Percentiles rank a stretch among this genome's conserved stretches.
phyloP scores from a whole-genome alignment of 2,113 vertebrate species.

The Colinus virginianus region DNA sequence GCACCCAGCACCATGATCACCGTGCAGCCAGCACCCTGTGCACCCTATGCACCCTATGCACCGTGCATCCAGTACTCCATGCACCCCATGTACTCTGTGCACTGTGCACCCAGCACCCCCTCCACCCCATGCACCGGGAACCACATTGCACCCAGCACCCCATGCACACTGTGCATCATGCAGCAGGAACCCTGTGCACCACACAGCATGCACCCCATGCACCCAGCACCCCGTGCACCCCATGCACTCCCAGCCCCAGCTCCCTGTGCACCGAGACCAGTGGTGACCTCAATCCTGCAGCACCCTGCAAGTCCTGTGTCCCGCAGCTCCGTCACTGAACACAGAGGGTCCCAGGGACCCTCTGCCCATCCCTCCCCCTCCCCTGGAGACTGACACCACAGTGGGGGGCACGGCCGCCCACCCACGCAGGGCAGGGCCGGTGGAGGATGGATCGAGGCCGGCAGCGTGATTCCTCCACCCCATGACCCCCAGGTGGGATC shows the following conservation, averaged over 20 bases:
- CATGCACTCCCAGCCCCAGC: fast-evolving
- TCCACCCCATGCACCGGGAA: not conserved
- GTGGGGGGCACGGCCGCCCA: fast-evolving
- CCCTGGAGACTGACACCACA: not conserved
- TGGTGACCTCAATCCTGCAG: fast-evolving
- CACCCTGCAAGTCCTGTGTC: fast-evolving
- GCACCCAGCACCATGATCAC: fast-evolving
- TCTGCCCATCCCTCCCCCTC: not conserved
- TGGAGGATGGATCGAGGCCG: fast-evolving
- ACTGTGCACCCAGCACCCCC: no score
- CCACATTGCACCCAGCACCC: not conserved
- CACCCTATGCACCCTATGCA: fast-evolving
- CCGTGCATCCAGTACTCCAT: fast-evolving
- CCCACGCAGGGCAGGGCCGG: not conserved
- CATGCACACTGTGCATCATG: not conserved
- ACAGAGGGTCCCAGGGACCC: not conserved
- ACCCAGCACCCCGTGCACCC: not conserved
- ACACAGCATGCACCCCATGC: fast-evolving
- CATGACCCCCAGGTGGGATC: not conserved
- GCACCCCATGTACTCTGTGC: not conserved
- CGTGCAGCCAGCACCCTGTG: not conserved
- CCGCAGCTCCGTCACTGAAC: not conserved
- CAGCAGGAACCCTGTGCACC: no score
- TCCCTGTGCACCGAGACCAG: fast-evolving
- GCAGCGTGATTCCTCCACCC: not conserved